Conservation (phyloP, 1,140 invertebrate species). For the Belonocnema kinseyi region DNA sequence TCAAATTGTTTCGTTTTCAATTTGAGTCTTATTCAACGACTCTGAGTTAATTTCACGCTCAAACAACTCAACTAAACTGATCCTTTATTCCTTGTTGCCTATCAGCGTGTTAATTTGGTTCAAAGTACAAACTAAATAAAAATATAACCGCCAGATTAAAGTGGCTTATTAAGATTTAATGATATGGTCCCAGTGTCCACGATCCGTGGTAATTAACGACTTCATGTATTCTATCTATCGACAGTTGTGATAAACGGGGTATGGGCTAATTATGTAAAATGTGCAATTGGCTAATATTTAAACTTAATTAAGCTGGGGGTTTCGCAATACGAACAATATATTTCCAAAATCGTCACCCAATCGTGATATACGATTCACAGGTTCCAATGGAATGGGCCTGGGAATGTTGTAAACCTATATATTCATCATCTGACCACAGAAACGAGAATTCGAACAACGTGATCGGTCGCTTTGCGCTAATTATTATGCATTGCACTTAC, state of each 20-base stretch:
- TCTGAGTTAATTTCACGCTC: not conserved
- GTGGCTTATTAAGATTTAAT: not conserved
- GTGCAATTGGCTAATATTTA: slow-evolving; percentile 10
- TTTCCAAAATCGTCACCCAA: slow-evolving; percentile 9
- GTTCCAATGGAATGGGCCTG: not conserved
- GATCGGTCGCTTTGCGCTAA: slow-evolving; percentile 56
- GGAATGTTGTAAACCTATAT: not conserved
- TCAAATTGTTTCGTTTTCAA: not conserved
- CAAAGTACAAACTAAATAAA: not conserved
- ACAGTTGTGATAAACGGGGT: slow-evolving; percentile 8
- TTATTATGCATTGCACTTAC: slow-evolving; percentile 57
- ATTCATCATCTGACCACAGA: not conserved
- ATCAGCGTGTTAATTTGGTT: not conserved
- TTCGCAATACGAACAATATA: not conserved
- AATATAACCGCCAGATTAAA: not conserved
- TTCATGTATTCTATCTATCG: slow-evolving; percentile 6
- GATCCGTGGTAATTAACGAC: not conserved
- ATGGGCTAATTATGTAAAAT: slow-evolving; percentile 25
- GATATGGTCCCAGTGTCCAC: not conserved
- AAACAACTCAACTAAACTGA: not conserved
- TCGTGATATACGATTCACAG: not conserved
- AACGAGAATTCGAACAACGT: slow-evolving; percentile 39
- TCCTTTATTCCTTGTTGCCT: not conserved
- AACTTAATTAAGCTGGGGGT: slow-evolving; percentile 6
- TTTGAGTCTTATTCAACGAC: not conserved